Evolutionary conservation across 2,888 invertebrate genomes (phyloP), one percentile per base, ranked within the genome.

Genomic region (Himalopsyche japonica): DNA sequence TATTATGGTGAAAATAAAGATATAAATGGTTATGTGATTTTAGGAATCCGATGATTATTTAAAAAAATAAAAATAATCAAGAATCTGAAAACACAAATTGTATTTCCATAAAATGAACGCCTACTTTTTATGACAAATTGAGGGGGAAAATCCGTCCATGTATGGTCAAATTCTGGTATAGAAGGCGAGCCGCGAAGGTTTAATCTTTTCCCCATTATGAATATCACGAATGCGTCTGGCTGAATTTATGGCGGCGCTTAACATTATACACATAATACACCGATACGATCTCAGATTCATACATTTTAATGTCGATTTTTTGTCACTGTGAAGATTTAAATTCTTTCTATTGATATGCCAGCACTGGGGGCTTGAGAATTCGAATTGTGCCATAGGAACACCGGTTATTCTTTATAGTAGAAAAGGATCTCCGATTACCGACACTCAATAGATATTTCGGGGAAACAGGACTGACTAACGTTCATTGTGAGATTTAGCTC

Each of bases 211-310:
- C 10, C 82, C 80, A 82, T 85, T 86, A 84, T 84, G 80, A 83
- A 83, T 79, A 82, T 83, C 86, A 86, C 84, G 86, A 79, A 79
- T 82, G 79, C 83, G 79, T 64, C 32, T 48, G 76, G 10, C 57
- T 76, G 85, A 85, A 86, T 86, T 86, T 85, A 86, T 81, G 84
- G 79, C 86, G 86, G 86, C 86, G 86, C 86, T 86, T 86, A 85
- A 81, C 32, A 79, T 78, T 78, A 82, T 64, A 82, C 43, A 34
- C 80, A 78, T 82, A 82, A 70, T 70, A n/a, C 47, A 8, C 43
- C 80, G 47, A 49, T 79, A 32, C 47, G 78, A 76, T 37, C 57
- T 80, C 77, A 80, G 81, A 84, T 86, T 86, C 84, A 86, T 82
- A 84, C 83, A 81, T 80, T 86, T 85, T 82, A 85, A 84, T 84